Conservation (phyloP, 2,113 vertebrate species). For the Pituophis catenifer region DNA sequence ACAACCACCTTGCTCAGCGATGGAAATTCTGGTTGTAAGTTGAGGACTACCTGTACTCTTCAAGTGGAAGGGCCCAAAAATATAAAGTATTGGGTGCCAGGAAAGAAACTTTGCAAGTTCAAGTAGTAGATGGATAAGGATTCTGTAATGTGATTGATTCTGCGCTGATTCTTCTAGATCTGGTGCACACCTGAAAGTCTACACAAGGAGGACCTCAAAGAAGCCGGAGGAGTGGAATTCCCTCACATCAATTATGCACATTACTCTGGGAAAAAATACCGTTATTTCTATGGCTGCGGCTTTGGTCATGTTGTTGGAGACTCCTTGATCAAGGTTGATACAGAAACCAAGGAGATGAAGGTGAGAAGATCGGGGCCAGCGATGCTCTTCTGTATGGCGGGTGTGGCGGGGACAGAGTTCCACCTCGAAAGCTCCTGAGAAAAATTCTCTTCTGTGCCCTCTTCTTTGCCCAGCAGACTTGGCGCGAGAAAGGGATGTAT, state of each 20-base stretch:
- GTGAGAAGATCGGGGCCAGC: slow-evolving; percentile 54
- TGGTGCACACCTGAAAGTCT: slow-evolving; percentile 84
- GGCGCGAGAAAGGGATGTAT: slow-evolving; percentile 82
- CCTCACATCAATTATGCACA: slow-evolving; percentile 87
- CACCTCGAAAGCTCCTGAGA: background rate
- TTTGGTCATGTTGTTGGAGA: slow-evolving; percentile 85
- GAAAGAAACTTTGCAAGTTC: background rate
- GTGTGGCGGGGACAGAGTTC: background rate
- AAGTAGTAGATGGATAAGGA: background rate
- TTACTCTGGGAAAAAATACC: slow-evolving; percentile 79
- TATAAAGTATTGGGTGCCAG: background rate
- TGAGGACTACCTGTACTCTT: background rate
- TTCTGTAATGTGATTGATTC: background rate
- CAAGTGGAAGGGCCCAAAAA: background rate
- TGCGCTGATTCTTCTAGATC: slow-evolving; percentile 67
- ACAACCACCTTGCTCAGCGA: background rate
- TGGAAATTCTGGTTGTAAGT: background rate
- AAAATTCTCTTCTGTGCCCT: slow-evolving; percentile 1
- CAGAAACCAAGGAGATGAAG: slow-evolving; percentile 78
- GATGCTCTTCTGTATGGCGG: too few species aligned
- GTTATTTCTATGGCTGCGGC: slow-evolving; percentile 89
- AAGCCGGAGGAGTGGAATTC: slow-evolving; percentile 87
- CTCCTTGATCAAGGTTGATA: slow-evolving; percentile 84
- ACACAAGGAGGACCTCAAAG: slow-evolving; percentile 72
- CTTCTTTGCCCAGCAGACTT: slow-evolving; percentile 70